These are phyloP conservation scores for Synergus gifuensis DNA, from an alignment of 2,888 invertebrate genomes.

Conservation along the genomic window DNA sequence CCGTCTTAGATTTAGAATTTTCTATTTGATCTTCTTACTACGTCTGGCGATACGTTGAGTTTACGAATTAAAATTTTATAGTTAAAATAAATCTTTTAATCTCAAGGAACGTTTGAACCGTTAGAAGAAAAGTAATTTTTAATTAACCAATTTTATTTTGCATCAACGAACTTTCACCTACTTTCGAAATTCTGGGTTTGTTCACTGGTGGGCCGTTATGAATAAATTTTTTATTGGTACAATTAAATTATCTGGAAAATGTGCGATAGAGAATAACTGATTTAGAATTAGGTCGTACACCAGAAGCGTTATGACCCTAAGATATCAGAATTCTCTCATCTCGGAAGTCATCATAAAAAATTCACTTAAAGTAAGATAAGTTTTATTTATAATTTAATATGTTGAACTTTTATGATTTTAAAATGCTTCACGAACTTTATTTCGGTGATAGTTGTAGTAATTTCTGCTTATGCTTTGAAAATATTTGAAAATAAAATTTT, in stretches of 20 bases:
- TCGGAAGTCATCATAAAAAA: background rate
- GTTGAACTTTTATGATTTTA: background rate
- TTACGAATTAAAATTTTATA: constrained; percentile 43
- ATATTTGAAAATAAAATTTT: background rate
- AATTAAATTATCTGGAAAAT: too few species aligned
- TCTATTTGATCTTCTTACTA: background rate
- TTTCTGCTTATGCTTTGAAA: background rate
- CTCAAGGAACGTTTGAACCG: background rate
- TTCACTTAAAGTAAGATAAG: background rate
- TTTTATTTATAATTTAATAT: background rate
- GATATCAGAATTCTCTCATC: background rate
- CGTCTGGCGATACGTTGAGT: constrained; percentile 46
- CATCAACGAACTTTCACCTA: background rate
- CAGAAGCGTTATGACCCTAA: background rate
- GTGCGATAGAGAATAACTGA: background rate
- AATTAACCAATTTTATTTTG: background rate
- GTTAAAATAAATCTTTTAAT: background rate
- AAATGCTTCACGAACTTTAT: background rate
- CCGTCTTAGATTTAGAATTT: background rate
- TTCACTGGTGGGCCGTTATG: background rate
- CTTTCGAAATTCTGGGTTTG: background rate
- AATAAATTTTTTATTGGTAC: background rate
- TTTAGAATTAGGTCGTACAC: background rate
- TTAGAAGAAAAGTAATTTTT: background rate
- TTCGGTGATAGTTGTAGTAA: background rate